Percentiles rank a stretch among this genome's conserved stretches.
phyloP scores from a whole-genome alignment of 1,140 invertebrate species.

The Popillia japonica region DNA sequence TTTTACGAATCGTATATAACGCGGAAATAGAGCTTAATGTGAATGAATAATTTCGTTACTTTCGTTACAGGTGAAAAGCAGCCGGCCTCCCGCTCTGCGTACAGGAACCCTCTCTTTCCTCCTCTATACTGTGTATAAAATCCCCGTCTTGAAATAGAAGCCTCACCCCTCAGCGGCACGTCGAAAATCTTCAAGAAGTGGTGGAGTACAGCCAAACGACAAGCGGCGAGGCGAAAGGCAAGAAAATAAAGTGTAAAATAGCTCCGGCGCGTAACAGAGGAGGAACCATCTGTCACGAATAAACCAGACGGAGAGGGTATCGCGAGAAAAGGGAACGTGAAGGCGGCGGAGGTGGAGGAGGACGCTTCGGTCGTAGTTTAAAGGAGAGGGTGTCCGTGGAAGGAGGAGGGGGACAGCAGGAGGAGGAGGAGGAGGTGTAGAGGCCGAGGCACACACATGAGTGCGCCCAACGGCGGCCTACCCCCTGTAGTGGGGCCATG shows the following conservation, averaged over 20 bases:
- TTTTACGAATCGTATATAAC: too few species aligned
- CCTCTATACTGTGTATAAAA: too few species aligned
- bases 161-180: background rate
- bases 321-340: background rate
- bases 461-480: slow-evolving; percentile 39
- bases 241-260: background rate
- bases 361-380: background rate
- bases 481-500: slow-evolving; percentile 60
- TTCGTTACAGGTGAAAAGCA: slow-evolving; percentile 25
- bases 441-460: slow-evolving; percentile 44
- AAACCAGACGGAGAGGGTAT: background rate
- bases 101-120: background rate
- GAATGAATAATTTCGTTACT: slow-evolving; percentile 32
- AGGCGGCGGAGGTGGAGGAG: background rate
- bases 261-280: background rate
- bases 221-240: background rate
- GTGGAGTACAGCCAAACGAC: too few species aligned
- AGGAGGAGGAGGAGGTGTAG: background rate
- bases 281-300: background rate
- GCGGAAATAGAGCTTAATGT: background rate
- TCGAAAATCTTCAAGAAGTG: background rate
- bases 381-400: background rate
- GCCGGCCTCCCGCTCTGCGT: background rate
- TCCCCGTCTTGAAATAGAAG: background rate
- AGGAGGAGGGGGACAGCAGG: background rate